These are phyloP conservation scores for Propithecus deckenii DNA, from an alignment of 2,797 vertebrate species.

Conservation along the genomic window DNA sequence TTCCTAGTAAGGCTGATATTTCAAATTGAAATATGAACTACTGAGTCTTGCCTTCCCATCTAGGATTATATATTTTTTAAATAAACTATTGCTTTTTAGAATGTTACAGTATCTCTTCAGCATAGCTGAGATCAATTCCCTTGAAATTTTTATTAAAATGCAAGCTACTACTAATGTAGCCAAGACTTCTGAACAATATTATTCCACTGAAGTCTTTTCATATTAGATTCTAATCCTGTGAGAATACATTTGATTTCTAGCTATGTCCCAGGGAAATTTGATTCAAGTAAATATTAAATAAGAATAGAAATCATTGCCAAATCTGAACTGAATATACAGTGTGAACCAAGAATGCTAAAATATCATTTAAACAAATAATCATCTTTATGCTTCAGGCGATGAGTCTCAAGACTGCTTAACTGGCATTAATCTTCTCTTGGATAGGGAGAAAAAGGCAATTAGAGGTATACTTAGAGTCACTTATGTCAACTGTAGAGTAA, in stretches of 20 bases:
- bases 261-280: constrained; percentile 26
- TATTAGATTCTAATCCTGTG: constrained; percentile 29
- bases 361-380: constrained; percentile 14
- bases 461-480: background rate
- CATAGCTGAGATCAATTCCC: background rate
- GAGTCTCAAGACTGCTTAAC: background rate
- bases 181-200: constrained; percentile 22
- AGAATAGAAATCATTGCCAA: background rate
- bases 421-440: background rate
- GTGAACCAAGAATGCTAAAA: background rate
- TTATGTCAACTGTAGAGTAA: background rate
- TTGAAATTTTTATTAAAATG: constrained; percentile 58
- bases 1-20: background rate
- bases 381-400: background rate
- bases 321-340: background rate
- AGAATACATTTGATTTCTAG: constrained; percentile 40
- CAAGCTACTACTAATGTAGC: constrained; percentile 2
- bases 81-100: constrained; percentile 23
- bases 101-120: background rate
- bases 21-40: constrained; percentile 19
- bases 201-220: constrained; percentile 28
- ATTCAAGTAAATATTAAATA: constrained; percentile 51
- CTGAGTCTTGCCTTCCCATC: background rate
- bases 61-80: background rate
- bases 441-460: background rate